Evolutionary conservation across 2,113 vertebrate genomes (phyloP).

Genomic region (Polyodon spathula): DNA sequence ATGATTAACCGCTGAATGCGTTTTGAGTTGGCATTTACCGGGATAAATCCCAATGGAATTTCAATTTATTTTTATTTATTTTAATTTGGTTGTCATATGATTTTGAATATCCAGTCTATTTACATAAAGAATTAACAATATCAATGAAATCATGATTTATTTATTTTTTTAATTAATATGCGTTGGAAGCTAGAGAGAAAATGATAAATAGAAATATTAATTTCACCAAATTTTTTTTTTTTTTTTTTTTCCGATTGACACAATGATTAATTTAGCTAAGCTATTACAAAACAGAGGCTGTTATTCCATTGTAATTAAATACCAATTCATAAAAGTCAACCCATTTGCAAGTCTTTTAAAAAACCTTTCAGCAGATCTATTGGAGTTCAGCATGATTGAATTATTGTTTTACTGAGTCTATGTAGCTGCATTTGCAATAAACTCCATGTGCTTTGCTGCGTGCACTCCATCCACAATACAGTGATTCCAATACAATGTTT

Average conservation of each 20-base stretch:
- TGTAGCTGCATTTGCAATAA: not conserved
- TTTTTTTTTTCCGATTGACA: constrained; percentile 6
- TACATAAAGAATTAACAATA: too few species aligned
- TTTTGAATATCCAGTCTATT: too few species aligned
- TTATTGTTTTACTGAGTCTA: constrained; percentile 8
- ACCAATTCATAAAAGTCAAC: constrained; percentile 4
- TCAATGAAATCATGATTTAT: too few species aligned
- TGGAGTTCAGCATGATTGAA: constrained; percentile 8
- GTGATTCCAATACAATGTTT: constrained; percentile 1
- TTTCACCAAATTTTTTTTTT: constrained; percentile 1
- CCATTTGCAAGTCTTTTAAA: constrained; percentile 10
- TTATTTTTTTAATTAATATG: too few species aligned
- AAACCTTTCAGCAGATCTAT: constrained; percentile 8
- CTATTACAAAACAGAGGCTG: not conserved
- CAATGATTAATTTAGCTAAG: constrained; percentile 12
- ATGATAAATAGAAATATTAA: constrained; percentile 16
- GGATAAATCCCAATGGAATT: too few species aligned
- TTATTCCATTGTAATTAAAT: constrained; percentile 13
- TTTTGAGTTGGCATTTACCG: too few species aligned
- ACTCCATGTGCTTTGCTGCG: too few species aligned
- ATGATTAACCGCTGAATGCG: too few species aligned
- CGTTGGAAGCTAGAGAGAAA: not conserved
- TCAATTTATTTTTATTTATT: too few species aligned
- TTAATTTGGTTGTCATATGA: too few species aligned
- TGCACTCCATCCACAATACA: too few species aligned